A percentile compares a stretch with the other conserved stretches of the same genome.
Conservation (phyloP, 1,140 invertebrate species). For the Drosophila jambulina region DNA sequence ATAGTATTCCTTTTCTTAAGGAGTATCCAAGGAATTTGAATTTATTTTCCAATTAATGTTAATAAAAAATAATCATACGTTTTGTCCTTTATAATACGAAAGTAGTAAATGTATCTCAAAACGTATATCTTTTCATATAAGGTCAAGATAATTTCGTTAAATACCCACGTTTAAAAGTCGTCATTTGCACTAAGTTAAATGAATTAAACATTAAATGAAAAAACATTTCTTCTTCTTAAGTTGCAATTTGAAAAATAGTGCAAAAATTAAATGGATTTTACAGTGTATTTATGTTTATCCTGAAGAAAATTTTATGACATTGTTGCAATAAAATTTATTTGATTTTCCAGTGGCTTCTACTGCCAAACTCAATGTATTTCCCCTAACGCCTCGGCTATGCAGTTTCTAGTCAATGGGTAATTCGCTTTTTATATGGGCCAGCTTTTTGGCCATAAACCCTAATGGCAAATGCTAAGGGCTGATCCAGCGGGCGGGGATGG, state of each 20-base stretch:
- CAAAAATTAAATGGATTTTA: not conserved
- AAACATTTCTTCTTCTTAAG: not conserved
- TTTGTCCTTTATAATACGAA: no score
- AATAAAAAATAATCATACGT: no score
- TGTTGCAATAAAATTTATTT: slow-evolving; percentile 80
- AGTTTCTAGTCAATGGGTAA: slow-evolving; percentile 44
- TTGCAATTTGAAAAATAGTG: not conserved
- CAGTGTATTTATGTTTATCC: slow-evolving; percentile 19
- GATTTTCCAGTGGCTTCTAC: slow-evolving; percentile 69
- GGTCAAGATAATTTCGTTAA: no score
- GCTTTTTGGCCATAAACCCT: slow-evolving; percentile 71
- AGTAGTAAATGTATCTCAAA: no score
- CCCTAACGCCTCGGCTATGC: slow-evolving; percentile 15
- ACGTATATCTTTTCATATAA: no score
- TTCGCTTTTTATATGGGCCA: slow-evolving; percentile 66
- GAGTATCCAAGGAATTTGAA: not conserved
- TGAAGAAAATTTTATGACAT: slow-evolving; percentile 68
- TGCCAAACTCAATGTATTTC: slow-evolving; percentile 29
- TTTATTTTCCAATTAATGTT: not conserved
- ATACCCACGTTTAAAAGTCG: no score
- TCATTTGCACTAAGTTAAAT: no score
- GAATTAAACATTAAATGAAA: no score
- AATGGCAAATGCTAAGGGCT: slow-evolving; percentile 60
- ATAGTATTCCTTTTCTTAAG: not conserved
- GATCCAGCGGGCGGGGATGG: slow-evolving; percentile 17